Evolutionary conservation across 2,113 vertebrate genomes (phyloP).

Genomic region (Apus apus): DNA sequence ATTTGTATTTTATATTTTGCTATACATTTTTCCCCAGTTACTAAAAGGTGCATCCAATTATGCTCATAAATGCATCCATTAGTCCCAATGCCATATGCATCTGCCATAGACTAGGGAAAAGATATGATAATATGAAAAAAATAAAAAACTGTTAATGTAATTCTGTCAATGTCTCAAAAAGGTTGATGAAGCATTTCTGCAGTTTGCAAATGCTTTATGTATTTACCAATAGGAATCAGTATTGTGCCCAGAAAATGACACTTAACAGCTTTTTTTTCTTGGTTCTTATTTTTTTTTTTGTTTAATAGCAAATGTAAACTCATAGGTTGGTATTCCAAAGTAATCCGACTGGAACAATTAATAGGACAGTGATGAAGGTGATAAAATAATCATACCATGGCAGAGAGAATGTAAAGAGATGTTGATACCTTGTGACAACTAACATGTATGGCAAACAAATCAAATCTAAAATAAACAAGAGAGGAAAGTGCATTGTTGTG

Average conservation of each 20-base stretch:
- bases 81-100: not conserved
- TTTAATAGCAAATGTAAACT: not conserved
- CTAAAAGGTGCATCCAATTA: not conserved
- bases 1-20: slow-evolving; percentile 2
- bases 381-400: not conserved
- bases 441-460: not conserved
- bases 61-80: slow-evolving; percentile 4
- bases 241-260: not conserved
- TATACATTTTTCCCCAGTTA: not conserved
- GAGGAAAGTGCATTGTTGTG: not conserved
- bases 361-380: not conserved
- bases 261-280: not conserved
- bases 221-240: not conserved
- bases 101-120: not conserved
- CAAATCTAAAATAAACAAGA: not conserved
- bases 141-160: not conserved
- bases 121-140: not conserved
- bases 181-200: not conserved
- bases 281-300: no score
- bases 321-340: not conserved
- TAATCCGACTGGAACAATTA: not conserved
- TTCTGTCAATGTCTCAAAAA: not conserved
- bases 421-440: not conserved
- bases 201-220: not conserved
- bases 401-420: not conserved